A percentile compares a stretch with the other conserved stretches of the same genome.
Conservation (phyloP, 1,140 invertebrate genomes). For the Drosophila guanche region DNA sequence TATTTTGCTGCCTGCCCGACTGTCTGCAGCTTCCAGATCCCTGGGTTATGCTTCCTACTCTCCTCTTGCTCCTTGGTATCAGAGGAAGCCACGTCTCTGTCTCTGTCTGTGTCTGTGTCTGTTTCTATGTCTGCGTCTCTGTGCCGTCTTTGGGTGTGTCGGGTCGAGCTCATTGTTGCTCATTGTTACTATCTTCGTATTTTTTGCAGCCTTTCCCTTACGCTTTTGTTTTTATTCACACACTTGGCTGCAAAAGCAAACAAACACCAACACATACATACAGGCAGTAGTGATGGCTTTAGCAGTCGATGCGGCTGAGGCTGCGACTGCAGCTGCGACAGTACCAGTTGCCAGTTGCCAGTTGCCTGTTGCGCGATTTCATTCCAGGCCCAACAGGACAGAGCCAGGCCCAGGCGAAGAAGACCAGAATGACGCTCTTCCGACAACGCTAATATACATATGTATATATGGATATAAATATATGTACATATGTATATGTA, state of each 20-base stretch:
- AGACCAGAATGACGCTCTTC: neutral
- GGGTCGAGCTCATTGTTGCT: conserved; percentile 20
- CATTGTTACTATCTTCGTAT: conserved; percentile 38
- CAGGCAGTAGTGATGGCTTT: neutral
- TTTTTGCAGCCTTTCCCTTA: conserved; percentile 45
- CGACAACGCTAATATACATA: neutral
- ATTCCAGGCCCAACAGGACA: conserved; percentile 4
- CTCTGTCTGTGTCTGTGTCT: neutral
- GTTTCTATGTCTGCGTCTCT: neutral
- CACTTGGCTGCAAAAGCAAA: conserved; percentile 12
- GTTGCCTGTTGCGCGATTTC: conserved; percentile 46
- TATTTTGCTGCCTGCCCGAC: conserved; percentile 3
- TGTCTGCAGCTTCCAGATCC: conserved; percentile 4
- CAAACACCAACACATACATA: conserved; percentile 13
- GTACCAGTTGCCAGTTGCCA: conserved; percentile 42
- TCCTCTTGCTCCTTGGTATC: neutral
- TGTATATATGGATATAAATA: too few species aligned
- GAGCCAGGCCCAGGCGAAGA: neutral
- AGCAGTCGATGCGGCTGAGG: conserved; percentile 6
- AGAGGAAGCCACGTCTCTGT: neutral
- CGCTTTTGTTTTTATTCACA: conserved; percentile 56
- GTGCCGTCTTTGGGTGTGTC: conserved; percentile 41
- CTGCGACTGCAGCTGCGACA: conserved; percentile 29
- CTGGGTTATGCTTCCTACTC: conserved; percentile 5
- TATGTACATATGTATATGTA: neutral